Conservation (phyloP, 2,888 invertebrate genomes). For the Harmothoe impar region DNA sequence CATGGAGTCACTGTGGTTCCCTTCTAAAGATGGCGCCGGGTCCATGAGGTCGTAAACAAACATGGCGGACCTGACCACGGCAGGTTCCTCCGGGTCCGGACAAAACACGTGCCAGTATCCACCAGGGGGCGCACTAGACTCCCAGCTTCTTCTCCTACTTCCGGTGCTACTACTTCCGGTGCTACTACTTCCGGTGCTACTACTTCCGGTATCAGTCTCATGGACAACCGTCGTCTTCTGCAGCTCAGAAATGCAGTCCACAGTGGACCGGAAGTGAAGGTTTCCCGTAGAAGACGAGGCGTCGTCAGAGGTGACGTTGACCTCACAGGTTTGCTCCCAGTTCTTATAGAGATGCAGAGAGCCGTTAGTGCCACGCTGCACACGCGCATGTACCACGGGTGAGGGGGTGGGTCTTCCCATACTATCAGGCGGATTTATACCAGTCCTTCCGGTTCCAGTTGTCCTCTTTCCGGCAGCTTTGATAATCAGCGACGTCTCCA, state of each 20-base stretch:
- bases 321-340: constrained; percentile 39
- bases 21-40: not conserved
- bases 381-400: not conserved
- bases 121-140: not conserved
- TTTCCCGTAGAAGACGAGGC: not conserved
- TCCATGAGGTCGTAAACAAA: constrained; percentile 48
- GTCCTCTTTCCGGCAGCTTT: not conserved
- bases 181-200: not conserved
- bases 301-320: not conserved
- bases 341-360: constrained; percentile 8
- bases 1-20: not conserved
- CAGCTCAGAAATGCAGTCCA: not conserved
- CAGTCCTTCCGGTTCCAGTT: not conserved
- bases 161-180: no score
- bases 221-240: not conserved
- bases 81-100: constrained; percentile 15
- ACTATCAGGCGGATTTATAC: not conserved
- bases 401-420: not conserved
- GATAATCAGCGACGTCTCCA: not conserved
- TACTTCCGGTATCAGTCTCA: no score
- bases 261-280: not conserved
- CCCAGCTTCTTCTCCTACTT: not conserved
- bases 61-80: not conserved
- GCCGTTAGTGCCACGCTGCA: constrained; percentile 8
- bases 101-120: constrained; percentile 56